phyloP scores from a whole-genome alignment of 2,797 vertebrate genomes.

The Sebastes cheni region DNA sequence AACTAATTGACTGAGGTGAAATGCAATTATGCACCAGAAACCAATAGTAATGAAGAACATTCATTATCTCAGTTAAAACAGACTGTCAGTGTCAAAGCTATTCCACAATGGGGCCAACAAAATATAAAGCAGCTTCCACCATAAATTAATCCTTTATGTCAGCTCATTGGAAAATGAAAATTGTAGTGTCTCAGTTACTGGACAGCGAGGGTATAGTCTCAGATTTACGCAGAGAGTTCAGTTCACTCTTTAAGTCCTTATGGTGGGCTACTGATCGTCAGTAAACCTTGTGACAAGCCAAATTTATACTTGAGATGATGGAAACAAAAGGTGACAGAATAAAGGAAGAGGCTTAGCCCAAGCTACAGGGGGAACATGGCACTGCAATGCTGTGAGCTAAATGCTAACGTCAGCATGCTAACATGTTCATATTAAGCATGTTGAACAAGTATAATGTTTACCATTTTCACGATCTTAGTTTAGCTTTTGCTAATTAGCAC shows the following conservation, averaged over 20 bases:
- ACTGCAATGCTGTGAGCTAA: neutral
- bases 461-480: too few species aligned
- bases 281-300: neutral
- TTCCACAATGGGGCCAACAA: conserved; percentile 9
- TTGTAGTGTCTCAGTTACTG: neutral
- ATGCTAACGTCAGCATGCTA: neutral
- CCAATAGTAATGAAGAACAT: conserved; percentile 60
- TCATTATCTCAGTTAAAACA: conserved; percentile 66
- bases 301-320: neutral
- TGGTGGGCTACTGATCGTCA: neutral
- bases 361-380: neutral
- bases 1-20: conserved; percentile 64
- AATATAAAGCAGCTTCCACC: conserved; percentile 15
- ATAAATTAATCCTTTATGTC: conserved; percentile 32
- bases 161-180: conserved; percentile 15
- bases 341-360: neutral
- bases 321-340: neutral
- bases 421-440: neutral
- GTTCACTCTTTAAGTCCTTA: neutral
- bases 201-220: neutral
- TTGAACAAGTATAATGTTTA: too few species aligned
- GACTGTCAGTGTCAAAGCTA: conserved; percentile 36
- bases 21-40: conserved; percentile 71
- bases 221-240: neutral
- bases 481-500: too few species aligned